A percentile compares a stretch with the other conserved stretches of the same genome.
These are phyloP conservation scores for Gonioctena quinquepunctata DNA, from an alignment of 1,140 invertebrate species.

Conservation along the genomic window DNA sequence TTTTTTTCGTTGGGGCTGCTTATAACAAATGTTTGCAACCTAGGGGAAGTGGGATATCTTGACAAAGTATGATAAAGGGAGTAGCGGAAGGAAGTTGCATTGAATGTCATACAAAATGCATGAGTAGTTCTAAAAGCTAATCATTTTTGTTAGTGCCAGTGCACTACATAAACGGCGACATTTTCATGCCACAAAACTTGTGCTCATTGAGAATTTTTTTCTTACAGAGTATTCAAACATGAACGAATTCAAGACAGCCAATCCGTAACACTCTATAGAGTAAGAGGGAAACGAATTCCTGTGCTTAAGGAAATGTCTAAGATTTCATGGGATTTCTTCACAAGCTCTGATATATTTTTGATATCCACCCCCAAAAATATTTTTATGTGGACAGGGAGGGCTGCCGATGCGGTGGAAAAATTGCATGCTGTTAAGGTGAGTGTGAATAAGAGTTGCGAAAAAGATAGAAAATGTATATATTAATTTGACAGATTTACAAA, in stretches of 20 bases:
- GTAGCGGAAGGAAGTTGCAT: too few relatives aligned
- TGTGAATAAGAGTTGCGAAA: not conserved
- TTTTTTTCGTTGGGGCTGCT: too few relatives aligned
- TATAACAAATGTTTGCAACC: too few relatives aligned
- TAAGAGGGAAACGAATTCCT: conserved; percentile 71
- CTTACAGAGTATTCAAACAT: conserved; percentile 39
- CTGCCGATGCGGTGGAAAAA: conserved; percentile 71
- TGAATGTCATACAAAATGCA: too few relatives aligned
- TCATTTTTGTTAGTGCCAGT: too few relatives aligned
- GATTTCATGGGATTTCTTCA: conserved; percentile 80
- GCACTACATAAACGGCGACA: too few relatives aligned
- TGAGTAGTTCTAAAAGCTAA: too few relatives aligned
- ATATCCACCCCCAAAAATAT: conserved; percentile 71
- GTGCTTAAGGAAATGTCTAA: conserved; percentile 69
- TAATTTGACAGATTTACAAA: not conserved
- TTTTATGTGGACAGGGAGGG: conserved; percentile 82
- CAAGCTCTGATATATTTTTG: conserved; percentile 85
- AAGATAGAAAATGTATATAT: not conserved
- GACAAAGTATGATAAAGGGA: too few relatives aligned
- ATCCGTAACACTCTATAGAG: conserved; percentile 65
- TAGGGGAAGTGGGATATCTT: too few relatives aligned
- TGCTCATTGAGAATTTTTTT: too few relatives aligned
- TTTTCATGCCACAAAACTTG: too few relatives aligned
- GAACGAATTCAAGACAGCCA: conserved; percentile 33
- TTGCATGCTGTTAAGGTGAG: conserved; percentile 66